phyloP scores from a whole-genome alignment of 2,888 invertebrate genomes.

The Agriopis aurantiaria region DNA sequence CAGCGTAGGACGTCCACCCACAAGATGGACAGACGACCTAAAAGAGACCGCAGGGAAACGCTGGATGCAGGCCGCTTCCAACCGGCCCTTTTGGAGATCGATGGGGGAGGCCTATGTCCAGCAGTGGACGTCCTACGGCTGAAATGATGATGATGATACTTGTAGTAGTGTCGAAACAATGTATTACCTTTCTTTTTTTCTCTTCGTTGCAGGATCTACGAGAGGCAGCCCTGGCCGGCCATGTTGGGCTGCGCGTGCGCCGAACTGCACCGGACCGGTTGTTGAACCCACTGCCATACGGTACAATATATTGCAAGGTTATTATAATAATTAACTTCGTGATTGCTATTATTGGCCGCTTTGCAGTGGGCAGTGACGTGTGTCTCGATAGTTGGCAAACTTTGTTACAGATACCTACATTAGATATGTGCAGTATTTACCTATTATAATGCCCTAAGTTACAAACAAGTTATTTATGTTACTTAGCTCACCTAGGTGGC shows the following conservation, averaged over 20 bases:
- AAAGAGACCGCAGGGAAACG: too few relatives aligned
- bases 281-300: conserved; percentile 65
- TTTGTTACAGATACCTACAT: neutral
- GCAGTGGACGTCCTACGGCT: too few relatives aligned
- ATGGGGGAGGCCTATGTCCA: too few relatives aligned
- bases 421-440: neutral
- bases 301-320: conserved; percentile 55
- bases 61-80: too few relatives aligned
- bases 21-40: too few relatives aligned
- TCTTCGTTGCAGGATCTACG: neutral
- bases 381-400: conserved; percentile 13
- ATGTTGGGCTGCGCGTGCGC: conserved; percentile 60
- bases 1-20: too few relatives aligned
- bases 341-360: conserved; percentile 57
- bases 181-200: neutral
- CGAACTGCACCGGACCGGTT: conserved; percentile 67
- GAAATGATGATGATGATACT: too few relatives aligned
- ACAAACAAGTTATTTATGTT: too few relatives aligned
- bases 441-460: too few relatives aligned
- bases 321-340: conserved; percentile 64
- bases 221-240: conserved; percentile 40
- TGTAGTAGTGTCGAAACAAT: too few relatives aligned
- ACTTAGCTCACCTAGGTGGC: too few relatives aligned
- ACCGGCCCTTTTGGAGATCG: too few relatives aligned
- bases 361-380: conserved; percentile 44